Base-by-base conservation (phyloP, 2,888 invertebrate genomes). In the Diplazon laetatorius region DNA sequence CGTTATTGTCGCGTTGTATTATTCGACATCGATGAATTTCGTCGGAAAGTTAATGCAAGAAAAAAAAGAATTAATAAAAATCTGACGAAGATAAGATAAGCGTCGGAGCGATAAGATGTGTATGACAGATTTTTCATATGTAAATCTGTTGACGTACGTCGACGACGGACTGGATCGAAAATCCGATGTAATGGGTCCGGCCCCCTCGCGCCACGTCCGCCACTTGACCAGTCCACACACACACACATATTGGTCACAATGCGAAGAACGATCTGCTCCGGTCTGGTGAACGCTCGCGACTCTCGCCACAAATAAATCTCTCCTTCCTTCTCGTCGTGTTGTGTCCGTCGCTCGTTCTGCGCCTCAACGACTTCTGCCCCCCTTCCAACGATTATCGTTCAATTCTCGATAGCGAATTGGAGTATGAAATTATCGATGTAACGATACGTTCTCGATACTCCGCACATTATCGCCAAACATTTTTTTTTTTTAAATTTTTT, bases 251-350 rank as follows among this genome's bases (percentile, higher is more conserved):
- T n/a, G n/a, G 77, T 80, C 80, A 78, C 79, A 79, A 75, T 79
- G 22, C 42, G 22, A 55, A 10, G 35, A 44, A 42, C 50, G 39
- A 14, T 35, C 20, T 46, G 10, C 62, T 63, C 30, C 18, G 65
- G 37, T 66, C 57, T 8, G 9, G 16, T 8, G 66, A 68, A 59
- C 65, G 75, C 80, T 39, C 78, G 60, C 76, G 80, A 79, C 73
- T 85, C 81, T n/a, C n/a, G n/a, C n/a, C 82, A 81, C 81, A 86
- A 87, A 87, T 86, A 87, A 86, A 85, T 86, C 77, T 78, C 71
- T 57, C 78, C 78, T 81, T 79, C 77, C 69, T 71, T 63, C 69
- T 59, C 55, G 69, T 69, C 74, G 42, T 22, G 63, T 25, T 65
- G 18, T 39, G n/a, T n/a, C n/a, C 48, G 42, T 52, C 18, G 39